Base-by-base conservation (phyloP, 2,888 invertebrate species). In the Tineola bisselliella region DNA sequence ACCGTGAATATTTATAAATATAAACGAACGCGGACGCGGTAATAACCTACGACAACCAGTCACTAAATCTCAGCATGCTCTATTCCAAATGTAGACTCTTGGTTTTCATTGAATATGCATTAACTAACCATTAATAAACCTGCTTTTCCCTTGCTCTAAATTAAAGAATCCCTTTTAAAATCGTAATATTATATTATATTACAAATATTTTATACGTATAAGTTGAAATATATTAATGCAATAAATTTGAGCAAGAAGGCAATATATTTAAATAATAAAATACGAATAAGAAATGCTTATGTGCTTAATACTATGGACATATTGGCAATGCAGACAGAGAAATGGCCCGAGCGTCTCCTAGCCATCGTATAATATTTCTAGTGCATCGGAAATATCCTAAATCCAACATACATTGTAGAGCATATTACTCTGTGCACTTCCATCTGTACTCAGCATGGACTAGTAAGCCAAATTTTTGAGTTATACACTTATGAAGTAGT, bases 21-120 rank as follows among this genome's bases (percentile, higher is more conserved):
- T 79, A 72, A 15, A n/a, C 79, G 72, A 15, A 19, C 76, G 81
- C 75, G 69, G 70, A 75, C 71, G 73, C 76, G 70, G 80, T 80
- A 81, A 81, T 33, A 25, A 8, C n/a, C 17, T 17, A 48, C 13
- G 48, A 17, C 48, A 17, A 13, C 48, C 86, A 87, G 86, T 84
- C 84, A 86, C 82, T 84, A 84, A 81, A 86, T 86, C 82, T 86
- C 84, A 84, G 79, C 79, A 79, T 78, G 84, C 73, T 81, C 83
- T 76, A 83, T 76, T 84, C 84, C 72, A 68, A 75, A 77, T 58
- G 8, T 15, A 3, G 15, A 58, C 10, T 33, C 33, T 58, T 33
- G 13, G 13, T 30, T 56, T 18, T 56, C 56, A 18, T 6, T 38
- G 38, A 38, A 38, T 38, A 38, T 38, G 38, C 38, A 38, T 38